These are phyloP conservation scores for Eumeta japonica DNA, from an alignment of 1,140 invertebrate species.

Conservation along the genomic window DNA sequence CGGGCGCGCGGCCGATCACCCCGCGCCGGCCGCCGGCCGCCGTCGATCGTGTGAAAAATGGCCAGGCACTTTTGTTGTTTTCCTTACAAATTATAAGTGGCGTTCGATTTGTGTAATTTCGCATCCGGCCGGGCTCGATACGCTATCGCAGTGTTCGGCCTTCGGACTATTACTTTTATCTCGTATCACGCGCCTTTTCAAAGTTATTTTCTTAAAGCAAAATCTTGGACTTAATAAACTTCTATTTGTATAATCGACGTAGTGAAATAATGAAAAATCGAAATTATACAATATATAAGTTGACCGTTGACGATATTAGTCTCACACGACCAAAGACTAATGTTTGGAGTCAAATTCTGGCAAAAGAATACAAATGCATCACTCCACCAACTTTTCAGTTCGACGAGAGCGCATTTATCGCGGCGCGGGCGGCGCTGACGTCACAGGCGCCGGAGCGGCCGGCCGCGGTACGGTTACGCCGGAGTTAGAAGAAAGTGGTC, in stretches of 20 bases:
- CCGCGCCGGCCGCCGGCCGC: slow-evolving; percentile 44
- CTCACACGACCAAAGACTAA: not conserved
- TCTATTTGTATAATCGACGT: too few relatives aligned
- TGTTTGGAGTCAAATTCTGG: too few relatives aligned
- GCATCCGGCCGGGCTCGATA: slow-evolving; percentile 30
- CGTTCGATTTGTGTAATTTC: slow-evolving; percentile 47
- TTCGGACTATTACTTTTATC: too few relatives aligned
- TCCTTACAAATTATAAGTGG: slow-evolving; percentile 46
- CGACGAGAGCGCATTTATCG: slow-evolving; percentile 13
- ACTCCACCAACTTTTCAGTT: not conserved
- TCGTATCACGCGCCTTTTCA: too few relatives aligned
- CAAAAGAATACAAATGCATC: too few relatives aligned
- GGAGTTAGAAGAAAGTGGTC: slow-evolving; percentile 51
- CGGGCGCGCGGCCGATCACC: slow-evolving; percentile 51
- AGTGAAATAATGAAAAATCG: too few relatives aligned
- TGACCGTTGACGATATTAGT: not conserved
- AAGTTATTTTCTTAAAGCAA: too few relatives aligned
- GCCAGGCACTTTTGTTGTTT: slow-evolving; percentile 39
- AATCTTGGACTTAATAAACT: too few relatives aligned
- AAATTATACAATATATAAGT: too few relatives aligned
- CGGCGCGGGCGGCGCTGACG: slow-evolving; percentile 32
- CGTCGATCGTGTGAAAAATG: slow-evolving; percentile 55
- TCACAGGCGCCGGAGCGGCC: slow-evolving; percentile 54
- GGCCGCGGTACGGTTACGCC: slow-evolving; percentile 52
- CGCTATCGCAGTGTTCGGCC: too few relatives aligned